Evolutionary conservation across 2,113 vertebrate species (phyloP).

Genomic region (Castor canadensis): DNA sequence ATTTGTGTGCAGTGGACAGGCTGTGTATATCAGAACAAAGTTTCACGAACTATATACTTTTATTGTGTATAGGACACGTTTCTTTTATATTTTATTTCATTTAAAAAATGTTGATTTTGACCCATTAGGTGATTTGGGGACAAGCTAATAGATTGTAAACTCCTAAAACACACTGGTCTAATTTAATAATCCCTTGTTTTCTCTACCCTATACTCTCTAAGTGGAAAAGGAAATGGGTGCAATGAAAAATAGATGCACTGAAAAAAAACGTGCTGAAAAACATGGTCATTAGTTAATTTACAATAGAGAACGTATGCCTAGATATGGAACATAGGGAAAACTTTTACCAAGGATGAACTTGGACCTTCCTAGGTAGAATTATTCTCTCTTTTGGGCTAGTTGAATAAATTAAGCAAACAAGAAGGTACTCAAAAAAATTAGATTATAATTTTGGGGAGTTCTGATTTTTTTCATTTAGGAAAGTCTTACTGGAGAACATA

Average conservation of each 20-base stretch:
- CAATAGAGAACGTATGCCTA: background rate
- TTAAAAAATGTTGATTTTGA: slow-evolving; percentile 1
- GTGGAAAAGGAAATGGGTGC: background rate
- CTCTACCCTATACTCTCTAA: background rate
- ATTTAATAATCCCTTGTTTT: background rate
- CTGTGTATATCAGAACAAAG: background rate
- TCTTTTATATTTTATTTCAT: slow-evolving; percentile 41
- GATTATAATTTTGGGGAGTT: slow-evolving; percentile 46
- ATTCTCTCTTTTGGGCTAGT: background rate
- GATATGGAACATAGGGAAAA: background rate
- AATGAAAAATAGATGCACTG: background rate
- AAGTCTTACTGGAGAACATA: slow-evolving; percentile 31
- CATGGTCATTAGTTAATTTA: slow-evolving; percentile 17
- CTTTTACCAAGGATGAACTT: background rate
- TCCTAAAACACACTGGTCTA: background rate
- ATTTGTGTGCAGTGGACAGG: too few relatives aligned
- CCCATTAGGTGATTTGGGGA: slow-evolving; percentile 20
- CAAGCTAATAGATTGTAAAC: slow-evolving; percentile 19
- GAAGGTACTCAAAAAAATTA: slow-evolving; percentile 44
- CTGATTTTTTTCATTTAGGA: slow-evolving; percentile 37
- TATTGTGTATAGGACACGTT: slow-evolving; percentile 7
- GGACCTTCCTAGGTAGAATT: background rate
- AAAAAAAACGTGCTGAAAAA: background rate
- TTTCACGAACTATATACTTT: slow-evolving; percentile 5
- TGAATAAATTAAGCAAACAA: background rate